These are phyloP conservation scores for Dynastes grantii DNA, from an alignment of 2,888 invertebrate genomes.

Conservation along the genomic window DNA sequence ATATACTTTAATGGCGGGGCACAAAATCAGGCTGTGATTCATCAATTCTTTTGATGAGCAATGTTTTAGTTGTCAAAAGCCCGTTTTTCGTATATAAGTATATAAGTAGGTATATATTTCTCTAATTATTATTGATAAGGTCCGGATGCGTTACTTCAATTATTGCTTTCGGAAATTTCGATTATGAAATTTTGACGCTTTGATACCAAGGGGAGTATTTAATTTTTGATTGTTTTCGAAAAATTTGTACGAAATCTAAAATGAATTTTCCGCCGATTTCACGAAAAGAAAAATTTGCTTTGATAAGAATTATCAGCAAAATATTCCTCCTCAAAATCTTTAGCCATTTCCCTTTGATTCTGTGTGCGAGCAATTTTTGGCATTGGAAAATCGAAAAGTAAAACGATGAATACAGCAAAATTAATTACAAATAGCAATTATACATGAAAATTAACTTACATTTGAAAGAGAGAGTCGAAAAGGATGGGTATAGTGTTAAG, in stretches of 20 bases:
- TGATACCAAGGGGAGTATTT: too few relatives aligned
- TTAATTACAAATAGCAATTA: neutral
- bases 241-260: too few relatives aligned
- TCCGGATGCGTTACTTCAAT: slow-evolving; percentile 64
- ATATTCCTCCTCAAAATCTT: neutral
- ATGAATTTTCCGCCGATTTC: too few relatives aligned
- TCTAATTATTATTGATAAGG: slow-evolving; percentile 62
- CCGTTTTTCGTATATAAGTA: slow-evolving; percentile 55
- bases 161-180: slow-evolving; percentile 53
- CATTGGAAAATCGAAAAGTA: too few relatives aligned
- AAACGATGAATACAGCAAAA: too few relatives aligned
- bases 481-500: slow-evolving; percentile 57
- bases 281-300: too few relatives aligned
- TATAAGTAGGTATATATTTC: slow-evolving; percentile 49
- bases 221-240: too few relatives aligned
- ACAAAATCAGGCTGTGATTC: slow-evolving; percentile 74
- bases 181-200: slow-evolving; percentile 1
- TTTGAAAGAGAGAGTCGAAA: slow-evolving; percentile 17
- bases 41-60: slow-evolving; percentile 70
- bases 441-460: neutral
- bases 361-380: too few relatives aligned
- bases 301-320: neutral
- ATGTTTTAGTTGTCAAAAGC: slow-evolving; percentile 70
- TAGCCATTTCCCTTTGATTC: neutral
- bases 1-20: slow-evolving; percentile 62